Conservation (phyloP, 2,113 vertebrate genomes). For the Centropus unirufus region DNA sequence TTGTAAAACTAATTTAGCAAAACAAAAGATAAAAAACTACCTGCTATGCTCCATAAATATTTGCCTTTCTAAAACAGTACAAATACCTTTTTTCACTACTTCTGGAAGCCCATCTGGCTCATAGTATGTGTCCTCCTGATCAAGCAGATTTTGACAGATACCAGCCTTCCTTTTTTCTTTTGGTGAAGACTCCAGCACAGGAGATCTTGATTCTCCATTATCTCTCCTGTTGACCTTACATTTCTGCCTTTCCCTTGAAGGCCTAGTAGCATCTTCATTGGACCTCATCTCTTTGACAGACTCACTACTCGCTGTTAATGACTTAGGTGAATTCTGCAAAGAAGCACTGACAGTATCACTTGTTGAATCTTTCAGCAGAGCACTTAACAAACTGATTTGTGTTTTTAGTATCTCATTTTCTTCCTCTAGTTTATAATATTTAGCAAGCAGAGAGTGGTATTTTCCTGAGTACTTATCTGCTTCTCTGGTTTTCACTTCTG, state of each 20-base stretch:
- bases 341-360: neutral
- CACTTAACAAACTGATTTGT: constrained; percentile 75
- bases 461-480: constrained; percentile 89
- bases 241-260: constrained; percentile 77
- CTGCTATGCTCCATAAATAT: neutral
- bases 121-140: constrained; percentile 42
- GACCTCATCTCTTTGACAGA: constrained; percentile 51
- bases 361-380: constrained; percentile 42
- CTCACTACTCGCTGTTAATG: neutral
- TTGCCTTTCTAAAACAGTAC: neutral
- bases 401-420: constrained; percentile 82
- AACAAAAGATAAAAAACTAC: neutral
- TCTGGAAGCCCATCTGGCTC: constrained; percentile 86
- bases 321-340: neutral
- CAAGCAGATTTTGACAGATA: neutral
- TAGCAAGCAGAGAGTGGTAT: constrained; percentile 85
- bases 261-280: constrained; percentile 35
- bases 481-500: constrained; percentile 83
- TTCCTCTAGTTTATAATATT: constrained; percentile 87
- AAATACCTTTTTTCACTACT: constrained; percentile 84
- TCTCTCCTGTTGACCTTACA: constrained; percentile 31
- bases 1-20: neutral
- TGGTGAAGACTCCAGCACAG: constrained; percentile 72
- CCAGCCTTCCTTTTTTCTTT: constrained; percentile 77
- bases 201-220: neutral